These are phyloP conservation scores for Microchirus variegatus DNA, from an alignment of 2,797 vertebrate species.

Conservation along the genomic window DNA sequence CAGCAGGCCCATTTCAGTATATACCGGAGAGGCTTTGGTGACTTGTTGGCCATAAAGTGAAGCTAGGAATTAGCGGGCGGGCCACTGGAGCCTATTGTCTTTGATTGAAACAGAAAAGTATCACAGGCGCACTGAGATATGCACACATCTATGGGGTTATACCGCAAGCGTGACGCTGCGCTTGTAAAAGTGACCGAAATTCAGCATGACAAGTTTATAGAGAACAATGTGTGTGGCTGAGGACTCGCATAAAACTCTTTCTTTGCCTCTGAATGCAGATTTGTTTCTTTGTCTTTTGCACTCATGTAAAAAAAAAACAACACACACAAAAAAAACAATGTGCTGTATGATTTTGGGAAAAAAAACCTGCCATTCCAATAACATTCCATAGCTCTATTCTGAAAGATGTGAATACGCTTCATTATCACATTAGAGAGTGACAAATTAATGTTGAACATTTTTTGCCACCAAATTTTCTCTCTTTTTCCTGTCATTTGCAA, in stretches of 20 bases:
- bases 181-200: slow-evolving; percentile 74
- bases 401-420: too few species aligned
- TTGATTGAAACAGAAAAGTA: slow-evolving; percentile 46
- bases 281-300: neutral
- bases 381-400: too few species aligned
- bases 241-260: neutral
- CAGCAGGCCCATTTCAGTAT: slow-evolving; percentile 37
- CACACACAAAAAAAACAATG: too few species aligned
- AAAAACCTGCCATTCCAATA: too few species aligned
- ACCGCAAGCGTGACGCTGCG: slow-evolving; percentile 61
- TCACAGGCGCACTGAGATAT: slow-evolving; percentile 45
- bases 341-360: neutral
- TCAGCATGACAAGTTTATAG: slow-evolving; percentile 57
- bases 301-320: neutral
- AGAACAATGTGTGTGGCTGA: slow-evolving; percentile 44
- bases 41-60: slow-evolving; percentile 51
- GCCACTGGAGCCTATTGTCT: slow-evolving; percentile 61
- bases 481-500: too few species aligned
- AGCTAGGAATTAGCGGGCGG: slow-evolving; percentile 62
- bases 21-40: slow-evolving; percentile 42
- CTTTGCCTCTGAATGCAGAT: neutral
- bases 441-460: too few species aligned
- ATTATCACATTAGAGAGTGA: too few species aligned
- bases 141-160: slow-evolving; percentile 38
- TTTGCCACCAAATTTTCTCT: too few species aligned